A percentile compares a stretch with the other conserved stretches of the same genome.
phyloP scores from a whole-genome alignment of 2,888 invertebrate genomes.

The Carterocephalus palaemon region DNA sequence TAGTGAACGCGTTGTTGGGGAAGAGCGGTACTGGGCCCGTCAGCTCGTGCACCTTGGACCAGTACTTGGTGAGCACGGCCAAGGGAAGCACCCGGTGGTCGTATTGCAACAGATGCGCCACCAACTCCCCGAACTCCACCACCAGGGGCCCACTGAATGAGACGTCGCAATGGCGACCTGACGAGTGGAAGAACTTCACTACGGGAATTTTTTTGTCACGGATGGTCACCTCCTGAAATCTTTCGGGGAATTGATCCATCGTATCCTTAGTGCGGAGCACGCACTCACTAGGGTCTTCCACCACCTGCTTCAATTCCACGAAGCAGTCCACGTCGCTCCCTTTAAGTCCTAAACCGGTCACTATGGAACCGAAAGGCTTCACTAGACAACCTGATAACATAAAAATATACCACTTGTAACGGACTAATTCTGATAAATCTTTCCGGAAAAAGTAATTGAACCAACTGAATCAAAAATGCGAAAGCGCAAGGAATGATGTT shows the following conservation, averaged over 20 bases:
- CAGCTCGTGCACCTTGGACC: conserved; percentile 82
- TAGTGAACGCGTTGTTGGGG: conserved; percentile 82
- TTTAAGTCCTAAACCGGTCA: conserved; percentile 83
- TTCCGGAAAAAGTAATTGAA: no score
- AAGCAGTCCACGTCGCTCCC: conserved; percentile 87
- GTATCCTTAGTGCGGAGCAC: not conserved
- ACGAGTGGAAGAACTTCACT: conserved; percentile 83
- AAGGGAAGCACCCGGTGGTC: conserved; percentile 79
- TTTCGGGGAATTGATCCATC: conserved; percentile 19
- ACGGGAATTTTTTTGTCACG: conserved; percentile 86
- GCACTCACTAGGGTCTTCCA: not conserved
- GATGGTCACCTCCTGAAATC: conserved; percentile 68
- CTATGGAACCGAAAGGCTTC: conserved; percentile 85
- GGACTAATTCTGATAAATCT: no score
- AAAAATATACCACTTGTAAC: not conserved
- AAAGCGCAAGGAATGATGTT: no score
- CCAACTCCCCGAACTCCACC: conserved; percentile 82
- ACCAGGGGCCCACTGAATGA: conserved; percentile 84
- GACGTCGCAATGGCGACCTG: conserved; percentile 82
- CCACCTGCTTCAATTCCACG: conserved; percentile 75
- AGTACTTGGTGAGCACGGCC: conserved; percentile 85
- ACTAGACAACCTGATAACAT: conserved; percentile 53
- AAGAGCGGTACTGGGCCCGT: conserved; percentile 70
- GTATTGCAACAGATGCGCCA: conserved; percentile 75
- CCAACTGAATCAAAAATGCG: no score